phyloP scores from a whole-genome alignment of 2,888 invertebrate genomes.

The Pelosia muscerda region DNA sequence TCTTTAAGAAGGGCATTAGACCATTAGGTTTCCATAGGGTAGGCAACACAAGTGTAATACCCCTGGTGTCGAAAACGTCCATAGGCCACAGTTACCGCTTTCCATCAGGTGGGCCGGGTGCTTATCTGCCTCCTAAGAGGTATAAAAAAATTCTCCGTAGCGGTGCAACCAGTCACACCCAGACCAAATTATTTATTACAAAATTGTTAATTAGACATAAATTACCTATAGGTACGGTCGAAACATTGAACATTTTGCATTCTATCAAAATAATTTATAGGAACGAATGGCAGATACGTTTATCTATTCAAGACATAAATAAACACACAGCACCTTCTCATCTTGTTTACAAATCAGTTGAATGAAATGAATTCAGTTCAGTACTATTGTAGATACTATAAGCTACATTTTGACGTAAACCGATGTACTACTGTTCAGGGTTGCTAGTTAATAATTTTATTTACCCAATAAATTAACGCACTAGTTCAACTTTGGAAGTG shows the following conservation, averaged over 20 bases:
- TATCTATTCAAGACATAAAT: background rate
- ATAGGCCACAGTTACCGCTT: too few relatives aligned
- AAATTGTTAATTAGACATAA: conserved; percentile 11
- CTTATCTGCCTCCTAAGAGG: too few relatives aligned
- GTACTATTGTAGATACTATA: background rate
- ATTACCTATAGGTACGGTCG: too few relatives aligned
- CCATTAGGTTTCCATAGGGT: too few relatives aligned
- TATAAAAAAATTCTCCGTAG: too few relatives aligned
- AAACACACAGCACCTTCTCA: background rate
- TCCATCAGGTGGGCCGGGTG: too few relatives aligned
- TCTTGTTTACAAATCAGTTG: conserved; percentile 4
- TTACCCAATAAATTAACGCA: background rate
- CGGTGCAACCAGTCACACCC: too few relatives aligned
- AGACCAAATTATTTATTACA: background rate
- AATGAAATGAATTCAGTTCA: background rate
- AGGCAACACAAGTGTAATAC: too few relatives aligned
- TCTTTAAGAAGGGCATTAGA: too few relatives aligned
- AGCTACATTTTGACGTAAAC: background rate
- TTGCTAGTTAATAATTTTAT: conserved; percentile 1
- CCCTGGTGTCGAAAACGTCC: too few relatives aligned
- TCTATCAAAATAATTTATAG: conserved; percentile 9
- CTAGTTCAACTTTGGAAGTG: background rate
- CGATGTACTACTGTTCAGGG: conserved; percentile 5
- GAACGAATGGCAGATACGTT: background rate
- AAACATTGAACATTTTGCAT: conserved; percentile 13